Conservation (phyloP, 2,797 vertebrate species). For the Hypotaenidia okinawae region DNA sequence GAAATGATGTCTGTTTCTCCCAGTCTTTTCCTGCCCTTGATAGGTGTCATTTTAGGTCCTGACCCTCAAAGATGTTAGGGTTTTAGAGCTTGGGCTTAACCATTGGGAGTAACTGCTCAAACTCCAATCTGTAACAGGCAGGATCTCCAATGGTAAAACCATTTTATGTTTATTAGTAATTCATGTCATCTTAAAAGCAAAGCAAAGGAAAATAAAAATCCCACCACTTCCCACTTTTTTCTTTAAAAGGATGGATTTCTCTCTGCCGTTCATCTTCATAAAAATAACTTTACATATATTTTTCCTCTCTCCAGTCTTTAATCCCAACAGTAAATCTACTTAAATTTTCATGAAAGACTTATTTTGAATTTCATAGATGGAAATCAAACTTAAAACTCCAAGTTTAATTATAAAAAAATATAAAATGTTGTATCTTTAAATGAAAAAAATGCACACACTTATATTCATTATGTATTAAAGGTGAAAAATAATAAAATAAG, state of each 20-base stretch:
- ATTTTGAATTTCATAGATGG: not conserved
- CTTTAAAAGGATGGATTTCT: not conserved
- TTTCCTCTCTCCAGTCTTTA: not conserved
- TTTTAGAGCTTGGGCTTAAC: not conserved
- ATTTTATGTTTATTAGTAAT: not conserved
- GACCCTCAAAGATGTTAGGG: not conserved
- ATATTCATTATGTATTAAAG: not conserved
- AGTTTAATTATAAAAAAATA: not conserved
- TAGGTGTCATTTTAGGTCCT: not conserved
- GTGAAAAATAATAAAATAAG: not conserved
- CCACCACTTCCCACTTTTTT: not conserved
- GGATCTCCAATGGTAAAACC: not conserved
- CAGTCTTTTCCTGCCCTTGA: not conserved
- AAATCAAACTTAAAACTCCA: not conserved
- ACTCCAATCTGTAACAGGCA: not conserved
- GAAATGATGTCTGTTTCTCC: not conserved
- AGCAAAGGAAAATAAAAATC: not conserved
- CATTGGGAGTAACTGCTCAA: not conserved
- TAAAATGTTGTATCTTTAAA: not conserved
- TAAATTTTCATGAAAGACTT: not conserved
- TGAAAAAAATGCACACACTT: not conserved
- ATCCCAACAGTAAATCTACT: not conserved
- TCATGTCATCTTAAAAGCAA: not conserved
- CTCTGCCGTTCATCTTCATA: not conserved
- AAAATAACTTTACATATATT: not conserved